These are phyloP conservation scores for Chrysogorgia sp. DNA, from an alignment of 92 coral and sea anemone species.

Conservation along the genomic window DNA sequence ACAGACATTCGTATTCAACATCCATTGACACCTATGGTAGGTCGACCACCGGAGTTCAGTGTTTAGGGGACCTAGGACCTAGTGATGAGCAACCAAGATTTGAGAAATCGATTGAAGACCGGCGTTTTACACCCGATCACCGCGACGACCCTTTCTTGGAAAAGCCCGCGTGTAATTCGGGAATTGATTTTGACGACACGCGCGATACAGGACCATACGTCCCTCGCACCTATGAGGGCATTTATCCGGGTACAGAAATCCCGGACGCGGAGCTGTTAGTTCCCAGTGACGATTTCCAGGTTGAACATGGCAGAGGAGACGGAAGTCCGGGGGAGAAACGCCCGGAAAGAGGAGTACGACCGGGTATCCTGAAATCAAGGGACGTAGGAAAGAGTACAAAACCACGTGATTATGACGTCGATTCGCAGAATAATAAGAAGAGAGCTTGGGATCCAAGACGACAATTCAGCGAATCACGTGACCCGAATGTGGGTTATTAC, in stretches of 20 bases:
- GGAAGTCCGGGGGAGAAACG: slow-evolving; percentile 1
- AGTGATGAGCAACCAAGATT: neutral
- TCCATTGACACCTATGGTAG: neutral
- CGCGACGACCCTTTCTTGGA: neutral
- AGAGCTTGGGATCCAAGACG: neutral
- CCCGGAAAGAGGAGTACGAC: neutral
- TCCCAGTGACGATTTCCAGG: no score
- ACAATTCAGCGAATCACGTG: slow-evolving; percentile 8
- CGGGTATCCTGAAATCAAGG: neutral
- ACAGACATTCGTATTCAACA: neutral
- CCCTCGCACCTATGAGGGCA: neutral
- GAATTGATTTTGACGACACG: neutral
- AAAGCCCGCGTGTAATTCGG: neutral
- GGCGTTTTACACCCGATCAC: neutral
- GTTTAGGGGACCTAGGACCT: neutral
- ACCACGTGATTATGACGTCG: slow-evolving; percentile 32
- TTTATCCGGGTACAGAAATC: neutral
- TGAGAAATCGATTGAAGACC: neutral
- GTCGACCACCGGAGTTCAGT: neutral
- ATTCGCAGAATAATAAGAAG: neutral
- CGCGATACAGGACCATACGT: neutral
- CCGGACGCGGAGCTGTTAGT: neutral
- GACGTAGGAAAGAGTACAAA: neutral
- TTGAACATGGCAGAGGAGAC: neutral
- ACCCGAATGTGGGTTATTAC: slow-evolving; percentile 8